Base-by-base conservation (phyloP, 2,888 invertebrate genomes). In the Schrankia costaestrigalis region DNA sequence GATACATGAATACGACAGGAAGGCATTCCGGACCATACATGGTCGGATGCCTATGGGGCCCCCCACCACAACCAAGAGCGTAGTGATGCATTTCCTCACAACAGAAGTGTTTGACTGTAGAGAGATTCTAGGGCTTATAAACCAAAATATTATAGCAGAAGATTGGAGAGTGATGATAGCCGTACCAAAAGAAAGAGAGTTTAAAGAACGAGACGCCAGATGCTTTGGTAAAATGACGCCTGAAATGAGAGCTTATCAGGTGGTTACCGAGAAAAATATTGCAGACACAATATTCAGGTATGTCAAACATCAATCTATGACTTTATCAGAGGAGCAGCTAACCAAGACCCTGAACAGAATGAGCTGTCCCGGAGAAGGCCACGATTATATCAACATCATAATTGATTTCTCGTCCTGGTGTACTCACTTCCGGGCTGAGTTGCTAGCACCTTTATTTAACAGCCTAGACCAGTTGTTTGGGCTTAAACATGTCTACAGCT, bases 251-350 rank as follows among this genome's bases (percentile, higher is more conserved):
- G 19, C 22, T 2, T 29, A 29, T 21, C 29, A 29, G 17, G 29
- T 29, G 10, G 29, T 29, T 3, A 29, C 29, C 13, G 29, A 29
- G 9, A 29, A 29, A 9, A 29, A 29, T 13, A 10, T 29, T 8
- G 19, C 29, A 3, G 22, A 29, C 8, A 21, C n/a, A 2, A 29
- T 29, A 2, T 29, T 29, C 12, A 19, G 21, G 12, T 29, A 29
- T n/a, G 13, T 28, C 8, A 28, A 18, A 10, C 28, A 28, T 18
- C 28, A 28, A 9, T 28, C 15, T 10, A 23, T 30, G 22, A 13
- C 23, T 9, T 15, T 22, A 9, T 23, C 23, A 5, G 14, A 15
- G 15, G 12, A 18, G 11, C 24, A 31, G 7, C 24, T 24, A 6
- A 11, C 24, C 11, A 24, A 24, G 10, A 11, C 12, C 3, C 7